These are phyloP conservation scores for Pectinophora gossypiella DNA, from an alignment of 1,140 invertebrate species.

Conservation along the genomic window DNA sequence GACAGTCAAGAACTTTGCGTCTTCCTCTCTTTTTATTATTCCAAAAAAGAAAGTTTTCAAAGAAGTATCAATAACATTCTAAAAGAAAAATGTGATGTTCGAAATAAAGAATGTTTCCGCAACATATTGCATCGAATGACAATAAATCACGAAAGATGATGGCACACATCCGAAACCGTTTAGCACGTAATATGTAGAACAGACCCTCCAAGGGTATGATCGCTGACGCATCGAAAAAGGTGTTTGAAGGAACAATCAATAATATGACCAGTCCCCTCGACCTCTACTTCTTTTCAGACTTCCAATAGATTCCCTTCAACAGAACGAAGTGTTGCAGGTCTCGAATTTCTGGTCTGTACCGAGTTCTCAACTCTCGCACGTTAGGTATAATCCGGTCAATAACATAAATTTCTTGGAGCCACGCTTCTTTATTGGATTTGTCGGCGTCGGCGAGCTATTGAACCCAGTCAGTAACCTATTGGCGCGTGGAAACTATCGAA, in stretches of 20 bases:
- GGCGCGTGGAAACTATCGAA: constrained; percentile 27
- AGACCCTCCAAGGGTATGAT: constrained; percentile 36
- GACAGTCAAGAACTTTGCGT: not conserved
- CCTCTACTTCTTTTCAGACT: constrained; percentile 29
- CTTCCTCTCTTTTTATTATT: not conserved
- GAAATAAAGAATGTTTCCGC: constrained; percentile 6
- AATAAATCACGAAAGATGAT: constrained; percentile 31
- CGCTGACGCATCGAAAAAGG: constrained; percentile 59
- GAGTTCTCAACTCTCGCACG: constrained; percentile 45
- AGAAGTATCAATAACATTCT: not conserved
- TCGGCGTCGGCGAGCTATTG: constrained; percentile 50
- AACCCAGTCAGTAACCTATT: constrained; percentile 36
- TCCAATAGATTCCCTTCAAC: constrained; percentile 11
- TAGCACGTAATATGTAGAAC: constrained; percentile 54
- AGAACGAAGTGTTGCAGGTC: constrained; percentile 22
- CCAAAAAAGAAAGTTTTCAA: not conserved
- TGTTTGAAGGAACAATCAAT: constrained; percentile 64
- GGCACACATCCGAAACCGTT: constrained; percentile 43
- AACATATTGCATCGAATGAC: constrained; percentile 2
- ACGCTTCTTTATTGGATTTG: constrained; percentile 64
- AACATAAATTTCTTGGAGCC: constrained; percentile 65
- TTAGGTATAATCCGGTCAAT: constrained; percentile 66
- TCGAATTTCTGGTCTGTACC: constrained; percentile 27
- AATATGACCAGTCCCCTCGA: constrained; percentile 43
- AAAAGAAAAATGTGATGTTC: not conserved